Base-by-base conservation (phyloP, 2,888 invertebrate species). In the Vesta saturnalis region DNA sequence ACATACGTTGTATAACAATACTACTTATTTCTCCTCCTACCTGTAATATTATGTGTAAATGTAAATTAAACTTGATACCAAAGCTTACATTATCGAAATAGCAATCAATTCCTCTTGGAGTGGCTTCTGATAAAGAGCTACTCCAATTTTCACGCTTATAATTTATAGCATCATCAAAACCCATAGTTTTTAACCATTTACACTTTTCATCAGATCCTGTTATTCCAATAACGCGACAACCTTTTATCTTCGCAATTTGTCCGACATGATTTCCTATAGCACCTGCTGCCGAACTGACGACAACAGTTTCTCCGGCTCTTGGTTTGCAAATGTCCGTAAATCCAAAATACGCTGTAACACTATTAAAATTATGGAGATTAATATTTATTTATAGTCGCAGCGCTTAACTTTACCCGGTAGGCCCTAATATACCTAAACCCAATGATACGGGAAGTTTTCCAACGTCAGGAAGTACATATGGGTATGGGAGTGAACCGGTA, bases 231-330 rank as follows among this genome's bases (percentile, higher is more conserved):
- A 92, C 92, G 64, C 82, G 86, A 75, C 91, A 89, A 12, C 90
- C 91, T 81, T 90, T 86, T 57, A 90, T 87, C 84, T 93, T 93
- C 0, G 89, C 94, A 71, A 94, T 91, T 85, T 94, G 94, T 1
- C 93, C 93, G 21, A 92, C 93, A 57, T 90, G 86, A 67, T 88
- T 90, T 4, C 94, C 94, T 12, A 94, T 93, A 39, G 93, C 93
- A 15, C 94, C 94, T 18, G 91, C 93, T 12, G 93, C 94, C 3
- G 90, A 90, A 22, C 89, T 90, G 0, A 94, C 88, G 0, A 91
- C 89, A 12, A 94, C 87, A 0, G 90, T 90, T 82, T 94, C 93
- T 8, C 91, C 92, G 2, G 86, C 74, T 82, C 92, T 90, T 1
- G 93, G 92, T 68, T 89, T 81, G 72, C 92, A 92, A 67, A 92